Conservation (phyloP, 1,140 invertebrate species). For the Aphaenogaster rudis region DNA sequence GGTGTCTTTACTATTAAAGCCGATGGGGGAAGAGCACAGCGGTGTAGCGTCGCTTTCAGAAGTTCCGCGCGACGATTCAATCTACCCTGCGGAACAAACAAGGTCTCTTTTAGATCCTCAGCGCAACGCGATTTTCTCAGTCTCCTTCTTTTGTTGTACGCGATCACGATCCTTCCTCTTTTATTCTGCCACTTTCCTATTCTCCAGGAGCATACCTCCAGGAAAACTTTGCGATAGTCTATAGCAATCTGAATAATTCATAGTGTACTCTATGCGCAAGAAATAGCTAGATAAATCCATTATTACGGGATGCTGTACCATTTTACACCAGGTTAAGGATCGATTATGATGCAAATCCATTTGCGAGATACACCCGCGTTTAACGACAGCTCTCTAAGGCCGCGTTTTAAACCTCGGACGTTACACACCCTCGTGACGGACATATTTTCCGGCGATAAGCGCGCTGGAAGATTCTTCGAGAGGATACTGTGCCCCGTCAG, state of each 20-base stretch:
- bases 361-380: not conserved
- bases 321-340: constrained; percentile 31
- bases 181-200: not conserved
- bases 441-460: constrained; percentile 39
- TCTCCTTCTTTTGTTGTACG: not conserved
- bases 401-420: not conserved
- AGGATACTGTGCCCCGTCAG: constrained; percentile 70
- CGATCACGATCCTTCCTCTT: constrained; percentile 7
- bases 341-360: constrained; percentile 49
- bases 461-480: constrained; percentile 61
- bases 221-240: constrained; percentile 1
- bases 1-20: constrained; percentile 51
- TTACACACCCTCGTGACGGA: constrained; percentile 27
- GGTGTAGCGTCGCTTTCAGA: constrained; percentile 29
- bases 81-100: constrained; percentile 65
- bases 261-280: not conserved
- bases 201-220: not conserved
- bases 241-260: constrained; percentile 54
- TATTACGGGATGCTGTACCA: constrained; percentile 17
- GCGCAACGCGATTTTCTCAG: constrained; percentile 26
- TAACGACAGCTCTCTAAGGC: constrained; percentile 25
- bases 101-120: constrained; percentile 14
- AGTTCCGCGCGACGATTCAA: constrained; percentile 60
- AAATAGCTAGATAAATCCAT: constrained; percentile 35
- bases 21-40: constrained; percentile 5